phyloP scores from a whole-genome alignment of 2,113 vertebrate genomes.

The Taxidea taxus region DNA sequence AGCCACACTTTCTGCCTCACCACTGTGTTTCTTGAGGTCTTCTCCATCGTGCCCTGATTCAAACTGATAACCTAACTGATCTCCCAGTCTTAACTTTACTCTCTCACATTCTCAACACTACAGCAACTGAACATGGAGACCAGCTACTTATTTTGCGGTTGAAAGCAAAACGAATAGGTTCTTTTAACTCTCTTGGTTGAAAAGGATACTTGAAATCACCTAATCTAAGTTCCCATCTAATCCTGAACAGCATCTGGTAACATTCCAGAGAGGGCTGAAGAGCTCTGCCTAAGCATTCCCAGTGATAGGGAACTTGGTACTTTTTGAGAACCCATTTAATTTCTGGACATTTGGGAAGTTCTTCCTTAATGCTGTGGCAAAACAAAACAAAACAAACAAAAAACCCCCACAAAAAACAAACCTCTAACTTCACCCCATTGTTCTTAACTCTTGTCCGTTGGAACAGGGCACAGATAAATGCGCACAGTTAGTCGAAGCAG shows the following conservation, averaged over 20 bases:
- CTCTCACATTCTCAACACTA: not conserved
- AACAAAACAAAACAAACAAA: not conserved
- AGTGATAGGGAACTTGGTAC: not conserved
- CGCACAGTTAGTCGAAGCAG: not conserved
- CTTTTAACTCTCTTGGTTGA: not conserved
- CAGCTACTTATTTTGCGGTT: not conserved
- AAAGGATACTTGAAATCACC: not conserved
- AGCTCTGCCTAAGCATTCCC: not conserved
- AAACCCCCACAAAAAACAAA: not conserved
- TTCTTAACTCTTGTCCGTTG: constrained; percentile 21
- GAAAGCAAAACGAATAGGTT: not conserved
- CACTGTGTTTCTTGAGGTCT: not conserved
- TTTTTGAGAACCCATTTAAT: not conserved
- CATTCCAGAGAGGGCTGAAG: not conserved
- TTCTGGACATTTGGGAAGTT: constrained; percentile 22
- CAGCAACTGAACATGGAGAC: not conserved
- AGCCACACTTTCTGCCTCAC: not conserved
- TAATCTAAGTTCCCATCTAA: not conserved
- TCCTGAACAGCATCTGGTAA: not conserved
- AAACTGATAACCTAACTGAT: not conserved
- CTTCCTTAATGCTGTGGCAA: not conserved
- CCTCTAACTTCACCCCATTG: not conserved
- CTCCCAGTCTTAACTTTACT: not conserved
- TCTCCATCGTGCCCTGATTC: not conserved
- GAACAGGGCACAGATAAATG: not conserved